These are phyloP conservation scores for Megastigmus dorsalis DNA, from an alignment of 2,888 invertebrate species.

Conservation along the genomic window DNA sequence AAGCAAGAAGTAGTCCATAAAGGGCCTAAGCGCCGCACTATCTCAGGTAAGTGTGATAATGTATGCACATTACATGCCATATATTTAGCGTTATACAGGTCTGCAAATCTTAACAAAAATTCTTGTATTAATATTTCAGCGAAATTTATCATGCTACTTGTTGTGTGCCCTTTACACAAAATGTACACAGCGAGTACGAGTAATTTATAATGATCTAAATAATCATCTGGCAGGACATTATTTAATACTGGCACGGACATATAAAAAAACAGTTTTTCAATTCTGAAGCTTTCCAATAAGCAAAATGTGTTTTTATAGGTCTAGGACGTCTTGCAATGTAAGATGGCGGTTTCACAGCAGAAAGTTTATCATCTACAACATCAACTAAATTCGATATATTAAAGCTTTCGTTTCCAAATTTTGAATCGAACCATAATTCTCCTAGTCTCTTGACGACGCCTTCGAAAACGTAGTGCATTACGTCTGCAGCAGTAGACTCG, in stretches of 20 bases:
- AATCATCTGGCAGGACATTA: not conserved
- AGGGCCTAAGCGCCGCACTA: too few species aligned
- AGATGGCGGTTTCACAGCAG: not conserved
- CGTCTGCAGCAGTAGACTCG: conserved; percentile 32
- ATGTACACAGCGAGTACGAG: not conserved
- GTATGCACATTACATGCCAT: not conserved
- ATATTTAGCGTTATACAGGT: not conserved
- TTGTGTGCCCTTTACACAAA: not conserved
- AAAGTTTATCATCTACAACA: not conserved
- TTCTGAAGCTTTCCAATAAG: not conserved
- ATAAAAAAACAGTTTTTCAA: not conserved
- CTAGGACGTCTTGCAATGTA: not conserved
- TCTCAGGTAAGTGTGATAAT: too few species aligned
- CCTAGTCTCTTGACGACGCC: not conserved
- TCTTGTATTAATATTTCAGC: not conserved
- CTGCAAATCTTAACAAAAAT: not conserved
- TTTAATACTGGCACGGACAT: not conserved
- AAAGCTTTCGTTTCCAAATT: not conserved
- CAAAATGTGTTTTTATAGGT: not conserved
- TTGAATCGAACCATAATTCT: not conserved
- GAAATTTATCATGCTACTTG: not conserved
- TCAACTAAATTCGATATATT: not conserved
- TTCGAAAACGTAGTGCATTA: conserved; percentile 22
- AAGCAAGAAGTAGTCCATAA: too few species aligned
- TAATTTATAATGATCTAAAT: not conserved